Evolutionary conservation across 2,888 invertebrate species (phyloP), one percentile per base, ranked within the genome.

Genomic region (Anoplius nigerrimus): DNA sequence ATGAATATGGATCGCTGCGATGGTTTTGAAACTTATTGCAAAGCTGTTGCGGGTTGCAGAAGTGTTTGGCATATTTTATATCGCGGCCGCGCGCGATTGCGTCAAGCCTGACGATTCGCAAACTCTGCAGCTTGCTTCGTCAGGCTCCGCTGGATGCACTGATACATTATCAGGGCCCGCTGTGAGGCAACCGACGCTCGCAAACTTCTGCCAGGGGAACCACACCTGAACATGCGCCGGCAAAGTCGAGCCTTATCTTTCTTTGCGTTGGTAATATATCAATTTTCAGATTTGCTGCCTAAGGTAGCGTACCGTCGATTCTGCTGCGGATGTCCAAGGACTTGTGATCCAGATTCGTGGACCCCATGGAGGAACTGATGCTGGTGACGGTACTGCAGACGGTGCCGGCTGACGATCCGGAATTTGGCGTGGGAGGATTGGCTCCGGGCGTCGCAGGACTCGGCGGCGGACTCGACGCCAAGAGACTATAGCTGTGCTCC

Each of bases 401-500:
- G 15, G 75, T 69, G 20, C 77, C 78, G 46, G 80, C 71, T 18
- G 79, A 77, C 2, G 80, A 71, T n/a, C 72, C 76, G 8, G 80
- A 78, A 57, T 73, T 78, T 6, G 85, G 83, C n/a, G 81, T 78
- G 59, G 78, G 79, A 0, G 81, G 82, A 69, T 79, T 80, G 16
- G 62, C 81, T 21, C 77, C 80, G 0, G 84, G 81, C 46, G 82
- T 83, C 22, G 79, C 84, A 2, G 84, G 86, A 61, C 84, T 86
- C 8, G 82, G 81, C 5, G 87, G 88, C 18, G 86, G 84, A 77
- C 87, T 86, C 64, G 86, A 85, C 1, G 85, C 76, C 22, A 89
- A 79, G 24, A 91, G 84, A 88, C 96, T 97, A 92, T 97, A 97
- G 76, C 97, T 97, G 91, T 97, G 97, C 90, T 97, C 97, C 72